Evolutionary conservation across 2,113 vertebrate species (phyloP), one percentile per base, ranked within the genome.

Genomic region (Holacanthus passer): DNA sequence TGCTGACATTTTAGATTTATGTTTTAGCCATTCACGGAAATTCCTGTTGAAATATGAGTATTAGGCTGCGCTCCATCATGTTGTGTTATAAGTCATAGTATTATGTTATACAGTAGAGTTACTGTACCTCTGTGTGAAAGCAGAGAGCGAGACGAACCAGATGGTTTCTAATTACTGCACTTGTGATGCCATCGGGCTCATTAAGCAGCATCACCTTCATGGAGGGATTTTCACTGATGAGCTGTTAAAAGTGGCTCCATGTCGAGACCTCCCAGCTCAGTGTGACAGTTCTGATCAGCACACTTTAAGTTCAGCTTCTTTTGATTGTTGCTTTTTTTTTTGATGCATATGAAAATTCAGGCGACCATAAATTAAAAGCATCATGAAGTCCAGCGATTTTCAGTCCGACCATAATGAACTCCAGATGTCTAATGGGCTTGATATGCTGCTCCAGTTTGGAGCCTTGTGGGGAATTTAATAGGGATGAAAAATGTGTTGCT

Each of bases 351-450:
- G 37, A 76, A 59, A 74, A 68, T 71, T 43, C 17, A 8, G 53
- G 29, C 20, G 2, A 77, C 76, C 70, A 64, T 87, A 79, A 82
- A 91, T 84, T 83, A 74, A 79, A 79, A 59, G 59, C 67, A 37
- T 73, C 35, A 58, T 20, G 3, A 73, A 78, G 82, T 90, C 83
- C 86, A 88, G 77, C 20, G 0, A 77, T 77, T 37, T 90, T 82
- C 17, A 27, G 59, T 75, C 70, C 58, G 37, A 67, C 65, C 84
- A 70, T 86, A 89, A 94, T 88, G 60, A 83, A 59, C 59, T 86
- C 78, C 89, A 92, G 88, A 93, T 92, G 89, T 86, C 69, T 89
- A 88, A 90, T 89, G 81, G 83, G 87, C 88, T 94, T 88, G 87
- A 92, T 89, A 82, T 79, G 35, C 77, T 69, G 70, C 73, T 78